Conservation (phyloP, 2,888 invertebrate species). For the Barypeithes pellucidus region DNA sequence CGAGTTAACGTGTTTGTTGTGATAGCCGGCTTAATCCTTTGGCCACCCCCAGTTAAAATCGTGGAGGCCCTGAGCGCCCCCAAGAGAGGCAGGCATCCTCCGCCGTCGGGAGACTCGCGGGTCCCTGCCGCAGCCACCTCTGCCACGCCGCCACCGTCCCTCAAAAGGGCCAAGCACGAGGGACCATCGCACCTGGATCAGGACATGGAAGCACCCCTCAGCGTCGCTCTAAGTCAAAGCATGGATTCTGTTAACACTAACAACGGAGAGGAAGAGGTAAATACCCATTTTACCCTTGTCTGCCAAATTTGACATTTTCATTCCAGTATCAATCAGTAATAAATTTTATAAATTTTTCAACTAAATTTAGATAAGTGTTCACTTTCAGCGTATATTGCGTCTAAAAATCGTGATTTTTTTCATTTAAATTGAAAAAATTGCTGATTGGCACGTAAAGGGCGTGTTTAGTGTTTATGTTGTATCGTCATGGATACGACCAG, state of each 20-base stretch:
- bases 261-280: constrained; percentile 97
- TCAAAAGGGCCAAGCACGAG: constrained; percentile 69
- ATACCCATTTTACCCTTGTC: constrained; percentile 60
- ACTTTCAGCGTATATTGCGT: too few species aligned
- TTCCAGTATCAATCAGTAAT: too few species aligned
- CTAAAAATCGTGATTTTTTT: too few species aligned
- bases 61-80: constrained; percentile 71
- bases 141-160: constrained; percentile 67
- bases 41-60: constrained; percentile 65
- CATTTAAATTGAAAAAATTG: neutral
- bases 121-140: constrained; percentile 67
- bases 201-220: constrained; percentile 80
- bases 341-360: too few species aligned
- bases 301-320: neutral
- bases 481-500: constrained; percentile 39
- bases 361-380: too few species aligned
- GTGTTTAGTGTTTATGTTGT: constrained; percentile 31
- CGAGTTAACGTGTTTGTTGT: constrained; percentile 37
- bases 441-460: neutral
- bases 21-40: constrained; percentile 43
- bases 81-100: constrained; percentile 71
- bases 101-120: constrained; percentile 65
- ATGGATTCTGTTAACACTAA: constrained; percentile 98
- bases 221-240: constrained; percentile 92
- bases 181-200: constrained; percentile 68